Conservation (phyloP, 1,140 invertebrate genomes). For the Anadara kagoshimensis region DNA sequence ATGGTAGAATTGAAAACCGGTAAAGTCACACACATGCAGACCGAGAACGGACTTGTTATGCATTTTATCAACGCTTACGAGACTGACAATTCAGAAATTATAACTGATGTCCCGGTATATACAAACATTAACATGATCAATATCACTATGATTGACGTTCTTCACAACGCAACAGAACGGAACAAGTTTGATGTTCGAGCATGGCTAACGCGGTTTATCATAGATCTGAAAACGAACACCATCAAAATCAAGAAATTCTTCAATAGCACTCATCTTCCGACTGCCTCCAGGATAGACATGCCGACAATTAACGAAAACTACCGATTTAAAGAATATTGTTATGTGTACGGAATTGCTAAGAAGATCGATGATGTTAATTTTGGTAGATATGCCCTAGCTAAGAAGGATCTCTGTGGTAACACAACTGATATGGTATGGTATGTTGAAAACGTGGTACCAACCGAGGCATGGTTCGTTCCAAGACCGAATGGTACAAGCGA, state of each 20-base stretch:
- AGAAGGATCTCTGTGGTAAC: constrained; percentile 38
- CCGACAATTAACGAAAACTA: constrained; percentile 67
- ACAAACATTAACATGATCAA: background rate
- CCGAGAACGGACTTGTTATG: constrained; percentile 55
- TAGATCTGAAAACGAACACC: background rate
- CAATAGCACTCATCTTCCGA: constrained; percentile 1
- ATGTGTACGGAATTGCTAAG: constrained; percentile 60
- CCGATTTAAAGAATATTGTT: constrained; percentile 59
- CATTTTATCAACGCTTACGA: constrained; percentile 69
- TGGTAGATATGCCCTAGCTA: constrained; percentile 29
- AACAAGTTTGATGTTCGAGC: background rate
- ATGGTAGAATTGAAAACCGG: constrained; percentile 58
- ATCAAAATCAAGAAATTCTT: background rate
- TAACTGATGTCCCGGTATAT: background rate
- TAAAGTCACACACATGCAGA: constrained; percentile 46
- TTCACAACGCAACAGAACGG: background rate
- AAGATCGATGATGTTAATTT: constrained; percentile 39
- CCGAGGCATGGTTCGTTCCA: constrained; percentile 35
- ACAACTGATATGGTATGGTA: constrained; percentile 25
- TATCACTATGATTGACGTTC: background rate
- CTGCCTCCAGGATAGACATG: constrained; percentile 56
- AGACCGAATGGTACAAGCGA: constrained; percentile 20
- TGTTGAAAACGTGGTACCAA: constrained; percentile 24
- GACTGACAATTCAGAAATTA: constrained; percentile 21
- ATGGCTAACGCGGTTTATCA: background rate